A percentile compares a stretch with the other conserved stretches of the same genome.
These are phyloP conservation scores for Penaeus vannamei DNA, from an alignment of 1,140 invertebrate genomes.

Conservation along the genomic window DNA sequence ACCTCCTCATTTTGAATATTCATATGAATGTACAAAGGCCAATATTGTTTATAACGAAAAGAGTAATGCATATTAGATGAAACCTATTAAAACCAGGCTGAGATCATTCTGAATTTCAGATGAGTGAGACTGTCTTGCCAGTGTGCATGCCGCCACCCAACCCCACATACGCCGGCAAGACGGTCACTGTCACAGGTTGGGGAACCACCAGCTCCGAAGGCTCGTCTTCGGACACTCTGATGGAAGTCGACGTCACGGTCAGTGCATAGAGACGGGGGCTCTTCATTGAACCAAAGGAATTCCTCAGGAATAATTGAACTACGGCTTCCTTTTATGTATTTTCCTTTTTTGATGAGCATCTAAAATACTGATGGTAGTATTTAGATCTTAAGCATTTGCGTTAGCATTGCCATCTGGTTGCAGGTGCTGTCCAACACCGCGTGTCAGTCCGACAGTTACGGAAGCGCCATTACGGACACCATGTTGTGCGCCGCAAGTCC, in stretches of 20 bases:
- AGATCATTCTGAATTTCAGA: slow-evolving; percentile 8
- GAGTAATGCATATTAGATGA: too few relatives aligned
- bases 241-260: slow-evolving; percentile 46
- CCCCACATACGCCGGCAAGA: slow-evolving; percentile 28
- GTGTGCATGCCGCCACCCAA: slow-evolving; percentile 52
- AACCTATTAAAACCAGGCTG: not conserved
- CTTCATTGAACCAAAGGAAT: not conserved
- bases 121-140: slow-evolving; percentile 26
- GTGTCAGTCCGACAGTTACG: slow-evolving; percentile 39
- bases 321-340: not conserved
- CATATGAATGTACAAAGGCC: too few relatives aligned
- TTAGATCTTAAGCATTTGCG: not conserved
- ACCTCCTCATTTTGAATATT: too few relatives aligned
- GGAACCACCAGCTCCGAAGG: slow-evolving; percentile 49
- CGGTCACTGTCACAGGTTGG: slow-evolving; percentile 55
- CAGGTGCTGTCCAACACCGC: slow-evolving; percentile 40
- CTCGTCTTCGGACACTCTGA: slow-evolving; percentile 3
- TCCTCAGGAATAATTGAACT: not conserved
- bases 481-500: slow-evolving; percentile 43
- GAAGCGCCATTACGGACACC: not conserved
- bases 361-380: not conserved
- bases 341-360: not conserved
- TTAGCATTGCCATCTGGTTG: not conserved
- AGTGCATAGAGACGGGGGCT: not conserved
- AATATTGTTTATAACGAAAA: too few relatives aligned